A percentile compares a stretch with the other conserved stretches of the same genome.
Evolutionary conservation across 2,797 vertebrate genomes (phyloP).

Genomic region (Epinephelus malabaricus): DNA sequence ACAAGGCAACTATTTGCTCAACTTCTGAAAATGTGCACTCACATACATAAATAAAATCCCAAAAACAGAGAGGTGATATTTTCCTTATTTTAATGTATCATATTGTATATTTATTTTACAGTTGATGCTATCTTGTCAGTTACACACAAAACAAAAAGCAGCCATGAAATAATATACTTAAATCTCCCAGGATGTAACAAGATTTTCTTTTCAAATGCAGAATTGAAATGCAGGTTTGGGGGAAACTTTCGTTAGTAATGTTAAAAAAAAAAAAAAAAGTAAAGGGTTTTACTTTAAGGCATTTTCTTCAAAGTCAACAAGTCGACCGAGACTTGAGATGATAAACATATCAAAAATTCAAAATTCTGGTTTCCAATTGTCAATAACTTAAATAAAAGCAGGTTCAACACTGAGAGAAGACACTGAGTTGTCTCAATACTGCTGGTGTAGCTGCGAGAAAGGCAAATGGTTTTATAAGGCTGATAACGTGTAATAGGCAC

Average conservation of each 20-base stretch:
- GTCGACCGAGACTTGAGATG: constrained; percentile 28
- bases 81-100: constrained; percentile 66
- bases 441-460: constrained; percentile 30
- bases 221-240: constrained; percentile 44
- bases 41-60: background rate
- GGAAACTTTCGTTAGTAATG: constrained; percentile 22
- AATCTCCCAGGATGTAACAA: constrained; percentile 64
- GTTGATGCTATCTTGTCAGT: constrained; percentile 53
- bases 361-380: constrained; percentile 19
- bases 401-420: constrained; percentile 15
- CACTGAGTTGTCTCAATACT: constrained; percentile 54
- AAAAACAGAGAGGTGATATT: background rate
- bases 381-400: constrained; percentile 39
- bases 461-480: background rate
- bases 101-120: constrained; percentile 73
- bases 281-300: constrained; percentile 36
- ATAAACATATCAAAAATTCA: background rate
- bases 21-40: background rate
- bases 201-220: background rate
- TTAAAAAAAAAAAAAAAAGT: constrained; percentile 12
- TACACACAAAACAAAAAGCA: constrained; percentile 72
- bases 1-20: background rate
- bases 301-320: constrained; percentile 30
- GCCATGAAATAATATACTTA: constrained; percentile 46
- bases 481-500: background rate